Evolutionary conservation across 2,797 vertebrate species (phyloP), one percentile per base, ranked within the genome.

Genomic region (Oreochromis grahami): DNA sequence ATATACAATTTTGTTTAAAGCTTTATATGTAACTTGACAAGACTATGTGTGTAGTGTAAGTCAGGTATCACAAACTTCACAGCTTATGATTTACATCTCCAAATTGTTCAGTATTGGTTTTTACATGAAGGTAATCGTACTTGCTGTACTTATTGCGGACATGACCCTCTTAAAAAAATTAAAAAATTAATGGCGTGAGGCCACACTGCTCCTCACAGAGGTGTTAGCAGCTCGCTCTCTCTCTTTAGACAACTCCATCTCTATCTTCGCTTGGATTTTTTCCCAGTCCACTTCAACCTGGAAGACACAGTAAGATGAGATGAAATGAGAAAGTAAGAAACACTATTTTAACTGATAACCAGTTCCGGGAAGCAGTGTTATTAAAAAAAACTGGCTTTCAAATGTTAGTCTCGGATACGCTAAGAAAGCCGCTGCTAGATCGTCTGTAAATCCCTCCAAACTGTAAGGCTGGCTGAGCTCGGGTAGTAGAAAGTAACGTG

Each of bases 211-310:
- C 86, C 84, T 95, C 85, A 95, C 79, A 10, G 96, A 92, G 5
- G 82, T 56, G 50, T 85, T 94, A 1, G 96, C 95, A 41, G 97
- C 96, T 87, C 93, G 90, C 88, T 99, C 98, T 79, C 96, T 95
- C 89, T 99, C 99, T 92, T 97, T 98, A 10, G 96, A 93, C 76
- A 99, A 91, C 94, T 99, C 99, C 97, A 98, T 96, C 90, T 99
- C 97, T 50, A 99, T 98, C 95, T 99, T 99, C 29, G 97, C 98
- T 96, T 97, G 97, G 95, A 99, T 98, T 96, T 99, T 99, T 81
- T 97, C 96, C 99, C 98, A 99, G 87, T 99, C 97, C 91, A 99
- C 97, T 93, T 99, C 97, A 88, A 99, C 97, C 99, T 99, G 95
- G 79, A 81, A n/a, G 93, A 88, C 50, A 78, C 21, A 91, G 4